Percentiles rank a stretch among this genome's conserved stretches.
phyloP scores from a whole-genome alignment of 2,888 invertebrate species.

The Eristalinus sepulchralis region DNA sequence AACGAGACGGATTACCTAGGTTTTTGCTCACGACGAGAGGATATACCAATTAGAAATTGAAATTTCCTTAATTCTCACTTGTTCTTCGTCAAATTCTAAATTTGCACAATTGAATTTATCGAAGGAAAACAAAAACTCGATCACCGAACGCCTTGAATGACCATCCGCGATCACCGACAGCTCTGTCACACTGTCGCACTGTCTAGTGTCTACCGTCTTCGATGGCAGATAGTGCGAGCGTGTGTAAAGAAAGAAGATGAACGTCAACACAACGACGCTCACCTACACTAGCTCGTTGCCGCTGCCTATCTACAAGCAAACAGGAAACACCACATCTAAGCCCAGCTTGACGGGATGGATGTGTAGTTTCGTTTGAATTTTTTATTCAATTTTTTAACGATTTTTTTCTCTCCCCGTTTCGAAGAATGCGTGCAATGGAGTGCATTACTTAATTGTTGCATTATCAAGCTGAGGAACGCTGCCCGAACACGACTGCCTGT shows the following conservation, averaged over 20 bases:
- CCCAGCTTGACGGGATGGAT: constrained; percentile 59
- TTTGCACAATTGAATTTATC: background rate
- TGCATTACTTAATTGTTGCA: constrained; percentile 68
- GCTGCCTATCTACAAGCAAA: constrained; percentile 47
- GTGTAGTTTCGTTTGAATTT: constrained; percentile 30
- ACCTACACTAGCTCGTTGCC: constrained; percentile 47
- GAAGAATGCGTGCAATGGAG: constrained; percentile 56
- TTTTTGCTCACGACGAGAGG: background rate
- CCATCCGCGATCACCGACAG: constrained; percentile 60
- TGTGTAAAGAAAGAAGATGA: constrained; percentile 30
- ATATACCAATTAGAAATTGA: constrained; percentile 14
- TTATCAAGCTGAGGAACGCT: constrained; percentile 46
- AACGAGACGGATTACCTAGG: constrained; percentile 10
- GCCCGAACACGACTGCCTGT: background rate
- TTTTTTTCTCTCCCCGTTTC: constrained; percentile 16
- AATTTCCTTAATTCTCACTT: constrained; percentile 4
- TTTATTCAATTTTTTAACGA: background rate
- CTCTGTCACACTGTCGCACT: constrained; percentile 50
- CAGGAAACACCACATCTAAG: constrained; percentile 63
- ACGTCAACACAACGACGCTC: constrained; percentile 41
- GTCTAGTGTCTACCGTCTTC: constrained; percentile 37
- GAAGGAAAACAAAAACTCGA: background rate
- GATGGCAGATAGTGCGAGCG: constrained; percentile 36
- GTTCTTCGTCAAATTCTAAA: background rate
- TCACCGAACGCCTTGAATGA: constrained; percentile 5